Percentiles rank a stretch among this genome's conserved stretches.
Evolutionary conservation across 2,797 vertebrate genomes (phyloP).

Genomic region (Neosilurus mollespiculum): DNA sequence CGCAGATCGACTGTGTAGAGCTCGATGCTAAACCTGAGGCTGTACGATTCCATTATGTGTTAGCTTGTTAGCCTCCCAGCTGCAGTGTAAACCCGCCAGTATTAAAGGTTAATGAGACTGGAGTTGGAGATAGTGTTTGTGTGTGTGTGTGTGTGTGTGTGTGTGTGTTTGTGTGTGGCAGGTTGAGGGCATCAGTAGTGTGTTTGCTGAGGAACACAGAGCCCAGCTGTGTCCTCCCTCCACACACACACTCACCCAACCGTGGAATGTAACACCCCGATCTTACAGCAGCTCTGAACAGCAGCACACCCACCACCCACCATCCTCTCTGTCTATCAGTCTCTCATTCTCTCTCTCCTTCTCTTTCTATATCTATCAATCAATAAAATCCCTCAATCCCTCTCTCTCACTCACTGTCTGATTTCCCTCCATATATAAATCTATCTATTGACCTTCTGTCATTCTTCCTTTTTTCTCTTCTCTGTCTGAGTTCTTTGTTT

Average conservation of each 20-base stretch:
- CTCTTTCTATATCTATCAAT: not conserved
- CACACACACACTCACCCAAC: slow-evolving; percentile 70
- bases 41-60: no score
- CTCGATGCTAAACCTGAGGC: not conserved
- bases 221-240: slow-evolving; percentile 43
- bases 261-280: slow-evolving; percentile 80
- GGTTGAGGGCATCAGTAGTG: slow-evolving; percentile 45
- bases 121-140: not conserved
- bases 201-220: slow-evolving; percentile 49
- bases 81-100: not conserved
- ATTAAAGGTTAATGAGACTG: not conserved
- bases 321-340: no score
- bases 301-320: slow-evolving; percentile 58
- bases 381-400: not conserved
- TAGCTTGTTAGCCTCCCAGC: not conserved
- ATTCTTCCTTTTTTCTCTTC: no score
- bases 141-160: slow-evolving; percentile 10
- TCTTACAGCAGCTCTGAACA: slow-evolving; percentile 68
- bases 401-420: not conserved
- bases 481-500: not conserved
- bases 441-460: no score
- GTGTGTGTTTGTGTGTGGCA: slow-evolving; percentile 13
- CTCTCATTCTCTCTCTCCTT: not conserved
- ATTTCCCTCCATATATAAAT: no score
- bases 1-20: no score